Evolutionary conservation across 2,888 invertebrate species (phyloP).

Genomic region (Synanthedon formicaeformis): DNA sequence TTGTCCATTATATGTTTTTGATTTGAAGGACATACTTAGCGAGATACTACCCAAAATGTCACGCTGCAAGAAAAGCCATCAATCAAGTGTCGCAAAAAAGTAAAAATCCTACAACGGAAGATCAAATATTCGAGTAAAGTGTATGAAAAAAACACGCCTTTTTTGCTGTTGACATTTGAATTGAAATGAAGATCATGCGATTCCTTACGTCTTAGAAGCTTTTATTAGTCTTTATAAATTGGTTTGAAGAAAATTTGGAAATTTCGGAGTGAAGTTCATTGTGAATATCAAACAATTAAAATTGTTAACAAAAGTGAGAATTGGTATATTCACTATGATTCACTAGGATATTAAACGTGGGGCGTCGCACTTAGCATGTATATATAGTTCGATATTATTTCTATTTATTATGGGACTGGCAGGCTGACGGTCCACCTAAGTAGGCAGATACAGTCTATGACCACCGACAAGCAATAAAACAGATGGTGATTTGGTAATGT

Average conservation of each 20-base stretch:
- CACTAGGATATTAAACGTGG: too few species aligned
- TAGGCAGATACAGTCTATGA: too few species aligned
- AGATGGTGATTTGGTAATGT: too few species aligned
- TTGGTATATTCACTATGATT: too few species aligned
- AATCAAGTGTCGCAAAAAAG: conserved; percentile 48
- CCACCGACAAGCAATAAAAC: too few species aligned
- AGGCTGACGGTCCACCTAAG: too few species aligned
- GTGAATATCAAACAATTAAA: too few species aligned
- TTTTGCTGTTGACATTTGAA: conserved; percentile 28
- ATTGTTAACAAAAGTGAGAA: too few species aligned
- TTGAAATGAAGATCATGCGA: conserved; percentile 19
- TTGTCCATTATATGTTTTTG: conserved; percentile 31
- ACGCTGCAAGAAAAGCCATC: conserved; percentile 48
- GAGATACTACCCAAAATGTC: conserved; percentile 37
- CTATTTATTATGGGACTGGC: too few species aligned
- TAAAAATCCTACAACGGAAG: conserved; percentile 34
- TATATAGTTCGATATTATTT: too few species aligned
- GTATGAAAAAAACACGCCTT: conserved; percentile 35
- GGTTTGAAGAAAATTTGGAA: background rate
- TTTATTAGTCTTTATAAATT: background rate
- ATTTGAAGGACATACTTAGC: conserved; percentile 27
- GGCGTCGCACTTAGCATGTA: too few species aligned
- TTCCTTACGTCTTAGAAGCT: conserved; percentile 11
- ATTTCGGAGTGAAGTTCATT: background rate
- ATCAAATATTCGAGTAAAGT: conserved; percentile 32